phyloP scores from a whole-genome alignment of 1,140 invertebrate genomes.

The Myzus persicae region DNA sequence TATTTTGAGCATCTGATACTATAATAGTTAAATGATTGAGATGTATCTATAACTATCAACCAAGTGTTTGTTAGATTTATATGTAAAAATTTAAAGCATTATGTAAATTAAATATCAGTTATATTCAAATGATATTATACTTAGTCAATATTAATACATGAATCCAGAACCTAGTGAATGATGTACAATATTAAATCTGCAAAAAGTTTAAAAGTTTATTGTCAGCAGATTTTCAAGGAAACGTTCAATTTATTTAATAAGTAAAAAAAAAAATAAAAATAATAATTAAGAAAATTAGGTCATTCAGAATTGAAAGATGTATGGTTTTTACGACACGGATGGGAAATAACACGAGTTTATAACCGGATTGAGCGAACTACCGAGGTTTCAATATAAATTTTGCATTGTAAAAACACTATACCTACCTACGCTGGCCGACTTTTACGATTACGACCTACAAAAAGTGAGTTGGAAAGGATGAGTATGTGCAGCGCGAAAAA shows the following conservation, averaged over 20 bases:
- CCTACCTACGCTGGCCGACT: neutral
- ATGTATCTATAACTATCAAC: too few relatives aligned
- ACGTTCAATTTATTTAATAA: neutral
- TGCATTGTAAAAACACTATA: slow-evolving; percentile 26
- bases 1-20: too few relatives aligned
- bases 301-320: slow-evolving; percentile 18
- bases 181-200: neutral
- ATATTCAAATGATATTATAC: neutral
- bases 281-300: neutral
- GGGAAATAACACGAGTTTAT: neutral
- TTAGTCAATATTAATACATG: neutral
- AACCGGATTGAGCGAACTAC: neutral
- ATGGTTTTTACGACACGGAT: slow-evolving; percentile 24
- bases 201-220: neutral
- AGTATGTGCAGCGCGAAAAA: neutral
- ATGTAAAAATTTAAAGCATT: too few relatives aligned
- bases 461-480: neutral
- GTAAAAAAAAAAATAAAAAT: neutral
- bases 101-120: neutral
- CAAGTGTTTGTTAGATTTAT: too few relatives aligned
- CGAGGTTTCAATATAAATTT: slow-evolving; percentile 35
- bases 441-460: slow-evolving; percentile 36
- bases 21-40: too few relatives aligned
- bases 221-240: neutral
- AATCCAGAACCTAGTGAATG: neutral